Percentiles rank a stretch among this genome's conserved stretches.
Conservation (phyloP, 2,797 vertebrate species). For the Hipposideros larvatus region DNA sequence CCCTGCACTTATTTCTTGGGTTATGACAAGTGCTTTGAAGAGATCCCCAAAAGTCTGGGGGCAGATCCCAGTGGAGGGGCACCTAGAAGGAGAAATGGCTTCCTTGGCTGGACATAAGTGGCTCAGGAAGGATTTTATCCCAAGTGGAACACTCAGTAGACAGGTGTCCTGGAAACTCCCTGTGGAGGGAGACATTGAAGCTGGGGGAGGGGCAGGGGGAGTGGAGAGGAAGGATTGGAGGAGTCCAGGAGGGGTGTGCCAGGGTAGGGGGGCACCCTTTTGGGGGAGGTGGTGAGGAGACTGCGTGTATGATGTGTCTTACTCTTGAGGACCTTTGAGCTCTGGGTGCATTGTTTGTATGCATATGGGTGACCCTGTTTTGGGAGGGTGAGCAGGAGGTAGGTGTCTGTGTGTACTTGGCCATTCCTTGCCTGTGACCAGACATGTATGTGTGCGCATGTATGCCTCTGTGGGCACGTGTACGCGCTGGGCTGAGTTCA, state of each 20-base stretch:
- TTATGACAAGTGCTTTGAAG: not conserved
- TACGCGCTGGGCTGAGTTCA: not conserved
- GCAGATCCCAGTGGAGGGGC: not conserved
- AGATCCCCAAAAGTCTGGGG: not conserved
- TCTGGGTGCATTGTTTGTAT: not conserved
- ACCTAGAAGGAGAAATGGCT: not conserved
- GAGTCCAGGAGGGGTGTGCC: not conserved
- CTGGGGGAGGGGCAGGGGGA: not conserved
- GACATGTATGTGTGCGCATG: conserved; percentile 48
- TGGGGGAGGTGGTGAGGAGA: not conserved
- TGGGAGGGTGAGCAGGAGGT: conserved; percentile 38
- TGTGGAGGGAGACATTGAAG: not conserved
- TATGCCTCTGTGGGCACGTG: conserved; percentile 12
- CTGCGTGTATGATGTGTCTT: not conserved
- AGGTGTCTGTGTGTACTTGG: conserved; percentile 82
- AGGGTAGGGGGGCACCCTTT: not conserved
- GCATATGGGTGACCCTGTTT: not conserved
- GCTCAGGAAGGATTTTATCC: not conserved
- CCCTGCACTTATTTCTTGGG: not conserved
- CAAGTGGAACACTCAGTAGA: not conserved
- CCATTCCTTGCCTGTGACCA: conserved; percentile 8
- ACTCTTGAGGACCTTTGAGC: not conserved
- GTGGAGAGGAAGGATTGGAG: not conserved
- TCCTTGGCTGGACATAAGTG: not conserved
- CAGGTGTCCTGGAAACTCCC: not conserved